Percentiles rank a stretch among this genome's conserved stretches.
Evolutionary conservation across 2,113 vertebrate genomes (phyloP).

Genomic region (Petrocephalus microphthalmus): DNA sequence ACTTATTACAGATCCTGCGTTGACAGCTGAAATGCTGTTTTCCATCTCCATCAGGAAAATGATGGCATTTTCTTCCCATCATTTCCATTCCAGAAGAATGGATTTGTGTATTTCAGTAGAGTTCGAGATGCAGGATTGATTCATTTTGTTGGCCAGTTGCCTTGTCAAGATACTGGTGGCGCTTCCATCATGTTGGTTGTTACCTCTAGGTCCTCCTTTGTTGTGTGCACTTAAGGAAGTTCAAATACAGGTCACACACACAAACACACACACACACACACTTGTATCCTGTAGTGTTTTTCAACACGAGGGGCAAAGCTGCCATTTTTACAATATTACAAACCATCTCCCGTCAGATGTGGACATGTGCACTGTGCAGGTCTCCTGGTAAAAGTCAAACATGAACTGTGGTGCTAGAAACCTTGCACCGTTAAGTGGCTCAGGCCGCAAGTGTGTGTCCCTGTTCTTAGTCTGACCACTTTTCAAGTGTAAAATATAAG

Average conservation of each 20-base stretch:
- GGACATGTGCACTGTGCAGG: background rate
- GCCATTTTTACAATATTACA: background rate
- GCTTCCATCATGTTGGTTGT: background rate
- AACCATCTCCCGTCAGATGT: background rate
- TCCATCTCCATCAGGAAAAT: background rate
- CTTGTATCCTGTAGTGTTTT: no score
- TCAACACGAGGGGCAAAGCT: background rate
- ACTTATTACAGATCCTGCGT: background rate
- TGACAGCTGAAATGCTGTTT: background rate
- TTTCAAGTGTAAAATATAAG: background rate
- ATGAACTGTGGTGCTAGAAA: background rate
- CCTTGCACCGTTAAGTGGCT: background rate
- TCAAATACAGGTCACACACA: background rate
- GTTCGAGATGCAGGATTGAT: background rate
- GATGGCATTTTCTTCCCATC: background rate
- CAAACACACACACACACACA: no score
- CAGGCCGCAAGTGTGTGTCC: background rate
- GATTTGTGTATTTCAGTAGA: background rate
- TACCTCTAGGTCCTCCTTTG: background rate
- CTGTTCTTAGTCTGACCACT: background rate
- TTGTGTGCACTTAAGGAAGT: background rate
- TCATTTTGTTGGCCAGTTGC: background rate
- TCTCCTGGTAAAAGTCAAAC: background rate
- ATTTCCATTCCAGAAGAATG: no score
- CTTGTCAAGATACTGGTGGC: background rate